Percentiles rank a stretch among this genome's conserved stretches.
Conservation (phyloP, 1,140 invertebrate genomes). For the Hypothenemus hampei region DNA sequence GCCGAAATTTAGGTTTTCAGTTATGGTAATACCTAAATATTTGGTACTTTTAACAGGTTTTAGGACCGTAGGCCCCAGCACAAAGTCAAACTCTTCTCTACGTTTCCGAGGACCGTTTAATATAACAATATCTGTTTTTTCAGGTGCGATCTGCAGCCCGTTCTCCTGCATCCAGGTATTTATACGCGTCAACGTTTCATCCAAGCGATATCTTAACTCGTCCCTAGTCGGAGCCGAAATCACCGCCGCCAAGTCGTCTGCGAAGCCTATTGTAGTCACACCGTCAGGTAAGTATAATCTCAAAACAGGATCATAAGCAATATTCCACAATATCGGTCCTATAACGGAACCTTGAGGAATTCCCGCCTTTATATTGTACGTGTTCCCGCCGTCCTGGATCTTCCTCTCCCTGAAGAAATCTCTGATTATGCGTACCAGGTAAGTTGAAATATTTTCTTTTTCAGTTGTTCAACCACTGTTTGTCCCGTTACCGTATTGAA, state of each 20-base stretch:
- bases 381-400: constrained; percentile 37
- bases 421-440: constrained; percentile 6
- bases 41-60: too few species aligned
- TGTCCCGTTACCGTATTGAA: constrained; percentile 4
- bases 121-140: constrained; percentile 35
- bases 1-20: too few species aligned
- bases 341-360: too few species aligned
- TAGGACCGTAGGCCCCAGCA: too few species aligned
- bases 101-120: too few species aligned
- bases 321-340: constrained; percentile 46
- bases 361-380: too few species aligned
- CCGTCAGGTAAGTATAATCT: too few species aligned
- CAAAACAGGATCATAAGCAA: constrained; percentile 44
- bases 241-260: constrained; percentile 29
- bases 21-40: too few species aligned
- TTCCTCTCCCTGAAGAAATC: constrained; percentile 16
- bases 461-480: constrained; percentile 7
- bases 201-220: constrained; percentile 5
- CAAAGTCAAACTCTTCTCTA: too few species aligned
- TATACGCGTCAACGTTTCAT: constrained; percentile 11
- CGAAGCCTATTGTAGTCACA: too few species aligned
- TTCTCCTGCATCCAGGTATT: constrained; percentile 26
- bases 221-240: constrained; percentile 9
- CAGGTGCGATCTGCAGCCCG: constrained; percentile 23
- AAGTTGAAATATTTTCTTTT: not conserved